A percentile compares a stretch with the other conserved stretches of the same genome.
Evolutionary conservation across 1,140 invertebrate species (phyloP).

Genomic region (Mercenaria mercenaria): DNA sequence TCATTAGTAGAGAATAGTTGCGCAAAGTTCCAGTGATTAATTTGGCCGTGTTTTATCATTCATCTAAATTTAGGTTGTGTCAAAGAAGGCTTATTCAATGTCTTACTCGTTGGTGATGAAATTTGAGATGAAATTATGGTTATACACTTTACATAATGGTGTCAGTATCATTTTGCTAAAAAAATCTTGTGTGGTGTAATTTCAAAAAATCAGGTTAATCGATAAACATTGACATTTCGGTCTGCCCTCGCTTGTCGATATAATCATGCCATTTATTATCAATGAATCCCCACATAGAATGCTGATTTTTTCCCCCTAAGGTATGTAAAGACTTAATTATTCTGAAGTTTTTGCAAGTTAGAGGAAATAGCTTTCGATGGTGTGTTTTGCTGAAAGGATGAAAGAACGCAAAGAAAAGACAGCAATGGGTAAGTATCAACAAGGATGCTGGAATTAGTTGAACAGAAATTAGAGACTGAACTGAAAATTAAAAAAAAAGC

Average conservation of each 20-base stretch:
- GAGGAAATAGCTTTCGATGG: too few species aligned
- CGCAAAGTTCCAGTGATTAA: constrained; percentile 42
- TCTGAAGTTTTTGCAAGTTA: too few species aligned
- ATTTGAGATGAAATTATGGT: constrained; percentile 42
- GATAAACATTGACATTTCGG: not conserved
- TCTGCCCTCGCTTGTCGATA: not conserved
- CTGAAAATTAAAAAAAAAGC: too few species aligned
- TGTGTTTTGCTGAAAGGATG: too few species aligned
- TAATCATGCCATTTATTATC: not conserved
- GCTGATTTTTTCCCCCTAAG: too few species aligned
- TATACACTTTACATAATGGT: not conserved
- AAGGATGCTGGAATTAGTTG: too few species aligned
- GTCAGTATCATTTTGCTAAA: constrained; percentile 13
- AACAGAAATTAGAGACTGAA: too few species aligned
- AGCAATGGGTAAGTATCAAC: too few species aligned
- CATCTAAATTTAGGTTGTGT: not conserved
- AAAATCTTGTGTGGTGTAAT: constrained; percentile 20
- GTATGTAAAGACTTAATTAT: too few species aligned
- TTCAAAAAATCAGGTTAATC: not conserved
- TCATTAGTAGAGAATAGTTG: not conserved
- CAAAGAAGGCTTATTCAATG: constrained; percentile 25
- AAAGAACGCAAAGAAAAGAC: too few species aligned
- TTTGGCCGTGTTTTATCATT: constrained; percentile 27
- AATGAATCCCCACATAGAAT: too few species aligned
- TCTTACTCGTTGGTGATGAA: not conserved